phyloP scores from a whole-genome alignment of 2,113 vertebrate species.

The Solea senegalensis region DNA sequence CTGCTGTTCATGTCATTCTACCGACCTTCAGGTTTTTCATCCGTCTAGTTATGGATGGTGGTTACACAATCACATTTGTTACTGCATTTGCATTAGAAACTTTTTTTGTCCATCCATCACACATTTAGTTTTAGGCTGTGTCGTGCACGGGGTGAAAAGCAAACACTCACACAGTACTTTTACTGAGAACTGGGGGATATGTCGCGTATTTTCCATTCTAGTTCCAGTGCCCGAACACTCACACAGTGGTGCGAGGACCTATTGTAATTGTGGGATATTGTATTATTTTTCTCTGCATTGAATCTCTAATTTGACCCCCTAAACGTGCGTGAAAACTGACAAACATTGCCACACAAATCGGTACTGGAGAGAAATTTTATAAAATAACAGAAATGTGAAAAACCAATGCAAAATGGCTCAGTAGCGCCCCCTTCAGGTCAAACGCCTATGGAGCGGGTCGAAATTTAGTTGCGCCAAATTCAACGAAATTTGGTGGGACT shows the following conservation, averaged over 20 bases:
- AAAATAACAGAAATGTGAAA: too few relatives aligned
- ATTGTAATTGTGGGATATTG: background rate
- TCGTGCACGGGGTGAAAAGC: background rate
- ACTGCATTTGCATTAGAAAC: background rate
- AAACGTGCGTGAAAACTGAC: too few relatives aligned
- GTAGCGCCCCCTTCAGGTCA: too few relatives aligned
- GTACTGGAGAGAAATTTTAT: too few relatives aligned
- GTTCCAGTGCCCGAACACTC: background rate
- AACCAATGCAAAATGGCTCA: too few relatives aligned
- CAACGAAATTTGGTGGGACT: too few relatives aligned
- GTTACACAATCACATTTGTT: background rate
- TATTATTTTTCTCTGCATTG: too few relatives aligned
- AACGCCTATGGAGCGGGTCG: too few relatives aligned
- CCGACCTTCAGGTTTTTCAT: background rate
- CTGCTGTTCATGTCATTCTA: background rate
- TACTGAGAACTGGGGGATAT: constrained; percentile 1
- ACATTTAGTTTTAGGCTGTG: background rate
- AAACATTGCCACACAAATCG: too few relatives aligned
- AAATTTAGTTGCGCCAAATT: too few relatives aligned
- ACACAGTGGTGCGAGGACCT: too few relatives aligned
- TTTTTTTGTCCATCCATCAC: background rate
- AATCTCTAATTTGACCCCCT: too few relatives aligned
- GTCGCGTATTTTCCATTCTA: background rate
- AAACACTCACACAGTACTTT: background rate
- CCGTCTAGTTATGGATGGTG: background rate